These are phyloP conservation scores for Heliornis fulica DNA, from an alignment of 2,113 vertebrate species.

Conservation along the genomic window DNA sequence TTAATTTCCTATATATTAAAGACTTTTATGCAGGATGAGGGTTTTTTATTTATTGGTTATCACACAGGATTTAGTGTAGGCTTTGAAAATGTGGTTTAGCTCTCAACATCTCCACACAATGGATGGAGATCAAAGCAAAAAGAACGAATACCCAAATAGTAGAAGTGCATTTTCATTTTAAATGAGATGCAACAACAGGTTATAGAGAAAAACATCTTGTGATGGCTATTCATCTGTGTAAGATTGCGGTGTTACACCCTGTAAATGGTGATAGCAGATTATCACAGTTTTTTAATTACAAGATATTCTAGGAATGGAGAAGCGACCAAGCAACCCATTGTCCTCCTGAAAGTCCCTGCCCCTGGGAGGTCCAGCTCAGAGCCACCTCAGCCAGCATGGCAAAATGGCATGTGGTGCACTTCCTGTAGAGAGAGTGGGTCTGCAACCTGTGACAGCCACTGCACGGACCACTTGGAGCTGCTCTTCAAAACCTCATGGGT, in stretches of 20 bases:
- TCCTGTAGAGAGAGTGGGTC: not conserved
- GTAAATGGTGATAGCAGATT: not conserved
- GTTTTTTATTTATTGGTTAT: not conserved
- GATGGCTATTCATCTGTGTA: constrained; percentile 11
- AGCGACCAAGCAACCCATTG: not conserved
- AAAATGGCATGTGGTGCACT: not conserved
- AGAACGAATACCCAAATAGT: not conserved
- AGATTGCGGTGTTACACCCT: not conserved
- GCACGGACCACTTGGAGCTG: accelerated
- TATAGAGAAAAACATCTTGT: constrained; percentile 43
- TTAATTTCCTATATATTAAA: not conserved
- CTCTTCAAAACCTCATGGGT: not conserved
- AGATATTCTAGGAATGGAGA: not conserved
- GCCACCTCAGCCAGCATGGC: not conserved
- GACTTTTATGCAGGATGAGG: not conserved
- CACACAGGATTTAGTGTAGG: not conserved
- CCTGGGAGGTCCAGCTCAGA: not conserved
- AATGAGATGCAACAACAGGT: constrained; percentile 15
- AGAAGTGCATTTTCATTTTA: constrained; percentile 18
- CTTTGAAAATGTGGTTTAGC: not conserved
- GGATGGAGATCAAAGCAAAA: constrained; percentile 3
- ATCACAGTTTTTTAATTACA: not conserved
- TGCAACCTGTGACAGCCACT: not conserved
- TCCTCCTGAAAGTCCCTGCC: not conserved
- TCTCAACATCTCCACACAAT: not conserved